Evolutionary conservation across 2,113 vertebrate species (phyloP), one percentile per base, ranked within the genome.

Genomic region (Python bivittatus): DNA sequence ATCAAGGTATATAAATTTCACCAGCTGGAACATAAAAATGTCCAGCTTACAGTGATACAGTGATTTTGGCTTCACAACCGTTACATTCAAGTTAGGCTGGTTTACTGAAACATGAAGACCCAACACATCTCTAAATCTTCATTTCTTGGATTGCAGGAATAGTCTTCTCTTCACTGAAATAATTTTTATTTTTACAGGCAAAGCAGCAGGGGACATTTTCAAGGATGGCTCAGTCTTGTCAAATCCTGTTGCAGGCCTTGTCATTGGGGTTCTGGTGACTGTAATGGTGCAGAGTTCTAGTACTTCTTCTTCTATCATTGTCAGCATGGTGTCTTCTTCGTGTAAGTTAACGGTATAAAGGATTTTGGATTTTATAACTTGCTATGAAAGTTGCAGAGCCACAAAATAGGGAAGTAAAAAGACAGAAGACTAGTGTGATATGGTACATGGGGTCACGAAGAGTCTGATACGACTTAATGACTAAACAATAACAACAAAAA

Each of bases 301-400:
- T 94, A 99, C 99, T 0, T 99, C 99, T 0, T 98, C 99, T 0
- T 99, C 99, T 84, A 99, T 99, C 84, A 94, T 99, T 8, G 99
- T 99, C 98, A 99, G 99, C 98, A 99, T 99, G 99, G 99, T 99
- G 89, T 98, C 99, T 86, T 99, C 99, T 93, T 98, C 98, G 6
- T 0, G 99, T 99, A 95, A 99, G 99, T 97, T 44, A 91, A 91
- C 29, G 42, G n/a, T 53, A 22, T 22, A 79, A 58, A 27, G 27
- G 12, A 61, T 89, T 84, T 60, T 13, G 7, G 88, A 27, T 3
- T 0, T 27, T 86, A 57, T n/a, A 92, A 1, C 56, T 90, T 29
- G 79, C 12, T 10, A 22, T 38, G 15, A 20, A 20, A 79, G 25
- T 20, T 42, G 3, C n/a, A 58, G 2, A 23, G 8, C 11, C 9